Conservation (phyloP, 2,797 vertebrate species). For the Psittacula derbiana region DNA sequence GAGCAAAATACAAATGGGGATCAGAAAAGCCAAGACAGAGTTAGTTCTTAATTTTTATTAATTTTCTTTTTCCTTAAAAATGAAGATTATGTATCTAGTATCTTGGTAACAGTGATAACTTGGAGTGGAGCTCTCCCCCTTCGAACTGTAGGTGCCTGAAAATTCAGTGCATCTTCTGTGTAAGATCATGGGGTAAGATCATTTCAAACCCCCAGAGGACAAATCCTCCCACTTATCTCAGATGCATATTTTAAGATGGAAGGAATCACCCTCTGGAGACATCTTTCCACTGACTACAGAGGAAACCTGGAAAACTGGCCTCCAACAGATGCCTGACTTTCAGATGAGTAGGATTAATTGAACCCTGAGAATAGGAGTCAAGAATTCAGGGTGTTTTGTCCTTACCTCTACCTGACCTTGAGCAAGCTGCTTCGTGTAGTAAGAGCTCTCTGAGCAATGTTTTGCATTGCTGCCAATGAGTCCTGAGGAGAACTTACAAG, state of each 20-base stretch:
- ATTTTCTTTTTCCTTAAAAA: neutral
- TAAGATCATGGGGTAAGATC: neutral
- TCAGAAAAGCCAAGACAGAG: neutral
- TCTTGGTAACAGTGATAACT: neutral
- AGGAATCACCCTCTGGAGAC: slow-evolving; percentile 20
- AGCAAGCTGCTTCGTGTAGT: neutral
- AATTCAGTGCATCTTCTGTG: neutral
- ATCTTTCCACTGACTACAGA: neutral
- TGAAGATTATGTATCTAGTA: neutral
- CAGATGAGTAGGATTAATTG: slow-evolving; percentile 1
- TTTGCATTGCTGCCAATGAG: neutral
- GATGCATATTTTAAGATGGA: slow-evolving; percentile 2
- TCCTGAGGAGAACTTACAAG: neutral
- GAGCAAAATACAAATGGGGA: neutral
- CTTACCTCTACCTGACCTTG: slow-evolving; percentile 39
- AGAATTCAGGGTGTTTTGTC: slow-evolving; percentile 22
- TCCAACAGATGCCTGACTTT: slow-evolving; percentile 22
- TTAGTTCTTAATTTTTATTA: neutral
- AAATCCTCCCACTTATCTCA: slow-evolving; percentile 30
- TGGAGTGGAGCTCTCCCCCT: neutral
- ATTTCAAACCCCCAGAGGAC: neutral
- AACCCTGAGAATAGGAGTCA: slow-evolving; percentile 27
- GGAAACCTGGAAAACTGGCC: neutral
- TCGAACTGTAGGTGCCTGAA: slow-evolving; percentile 41
- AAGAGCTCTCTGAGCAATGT: neutral